These are phyloP conservation scores for Heptranchias perlo DNA, from an alignment of 2,113 vertebrate genomes.

Conservation along the genomic window DNA sequence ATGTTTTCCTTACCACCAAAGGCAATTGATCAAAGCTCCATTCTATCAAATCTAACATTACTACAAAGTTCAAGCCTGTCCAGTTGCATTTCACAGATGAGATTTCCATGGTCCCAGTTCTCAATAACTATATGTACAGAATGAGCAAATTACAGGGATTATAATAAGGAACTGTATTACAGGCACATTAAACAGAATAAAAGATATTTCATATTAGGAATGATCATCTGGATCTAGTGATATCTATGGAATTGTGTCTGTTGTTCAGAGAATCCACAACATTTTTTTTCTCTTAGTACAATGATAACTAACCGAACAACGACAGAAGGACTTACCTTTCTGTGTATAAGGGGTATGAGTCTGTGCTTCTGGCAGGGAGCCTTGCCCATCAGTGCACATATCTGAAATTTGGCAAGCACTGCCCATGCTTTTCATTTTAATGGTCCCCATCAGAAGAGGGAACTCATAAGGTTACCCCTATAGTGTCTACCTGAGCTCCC, in stretches of 20 bases:
- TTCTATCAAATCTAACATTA: background rate
- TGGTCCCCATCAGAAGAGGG: background rate
- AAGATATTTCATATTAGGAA: background rate
- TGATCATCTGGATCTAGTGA: background rate
- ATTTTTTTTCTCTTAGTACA: background rate
- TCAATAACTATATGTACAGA: background rate
- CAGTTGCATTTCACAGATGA: background rate
- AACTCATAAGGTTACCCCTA: background rate
- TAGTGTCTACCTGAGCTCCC: background rate
- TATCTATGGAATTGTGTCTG: background rate
- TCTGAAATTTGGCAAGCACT: background rate
- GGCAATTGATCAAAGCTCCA: background rate
- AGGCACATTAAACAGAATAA: background rate
- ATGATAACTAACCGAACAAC: background rate
- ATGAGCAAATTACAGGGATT: background rate
- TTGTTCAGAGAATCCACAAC: background rate
- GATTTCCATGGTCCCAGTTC: background rate
- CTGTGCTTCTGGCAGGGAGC: too few relatives aligned
- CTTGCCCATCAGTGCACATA: background rate
- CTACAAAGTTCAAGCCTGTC: background rate
- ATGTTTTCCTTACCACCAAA: background rate
- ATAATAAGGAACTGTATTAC: background rate
- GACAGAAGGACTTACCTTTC: background rate
- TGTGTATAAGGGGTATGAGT: background rate
- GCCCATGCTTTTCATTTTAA: background rate